Evolutionary conservation across 2,797 vertebrate genomes (phyloP), one percentile per base, ranked within the genome.

Genomic region (Capromys pilorides): DNA sequence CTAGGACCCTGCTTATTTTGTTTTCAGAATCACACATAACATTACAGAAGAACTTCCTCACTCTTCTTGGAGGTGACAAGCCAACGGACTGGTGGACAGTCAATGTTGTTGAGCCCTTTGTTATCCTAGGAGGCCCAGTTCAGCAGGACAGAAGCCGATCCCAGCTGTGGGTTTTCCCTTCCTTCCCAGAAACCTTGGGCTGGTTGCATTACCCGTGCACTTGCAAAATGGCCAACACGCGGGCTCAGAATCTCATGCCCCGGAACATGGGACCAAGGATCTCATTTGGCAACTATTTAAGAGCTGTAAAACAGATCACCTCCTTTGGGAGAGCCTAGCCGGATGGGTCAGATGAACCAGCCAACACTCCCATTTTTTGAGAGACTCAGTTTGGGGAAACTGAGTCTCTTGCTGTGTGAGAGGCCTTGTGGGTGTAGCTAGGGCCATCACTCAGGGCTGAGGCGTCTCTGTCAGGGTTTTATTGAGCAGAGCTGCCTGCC

Each of bases 401-500:
- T 94, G 96, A 97, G 97, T 90, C 94, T 89, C 11, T 14, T 36
- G 21, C 9, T 83, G 64, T 59, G n/a, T 13, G 49, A 93, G 86
- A 39, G 83, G 31, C 66, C 39, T 11, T 11, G 5, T 28, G 89
- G 86, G 79, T 71, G 59, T 90, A 81, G 49, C 51, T 3, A 4
- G 92, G 77, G 33, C 69, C 91, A 94, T 97, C 85, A 95, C 91
- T 97, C 95, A 96, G 94, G 59, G 79, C 87, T 0, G 24, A 82
- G 96, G 92, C 87, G 49, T 95, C 95, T 95, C 89, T 96, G 97
- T 96, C 96, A 95, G 91, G 90, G 67, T 93, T 97, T 97, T 97
- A 97, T 95, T 96, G 97, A 97, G 97, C 95, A 97, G 67, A 95
- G 91, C 94, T 94, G 89, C 96, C 95, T 97, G 97, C 95, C 94